Conservation (phyloP, 2,113 vertebrate species). For the Mionectes macconnelli region DNA sequence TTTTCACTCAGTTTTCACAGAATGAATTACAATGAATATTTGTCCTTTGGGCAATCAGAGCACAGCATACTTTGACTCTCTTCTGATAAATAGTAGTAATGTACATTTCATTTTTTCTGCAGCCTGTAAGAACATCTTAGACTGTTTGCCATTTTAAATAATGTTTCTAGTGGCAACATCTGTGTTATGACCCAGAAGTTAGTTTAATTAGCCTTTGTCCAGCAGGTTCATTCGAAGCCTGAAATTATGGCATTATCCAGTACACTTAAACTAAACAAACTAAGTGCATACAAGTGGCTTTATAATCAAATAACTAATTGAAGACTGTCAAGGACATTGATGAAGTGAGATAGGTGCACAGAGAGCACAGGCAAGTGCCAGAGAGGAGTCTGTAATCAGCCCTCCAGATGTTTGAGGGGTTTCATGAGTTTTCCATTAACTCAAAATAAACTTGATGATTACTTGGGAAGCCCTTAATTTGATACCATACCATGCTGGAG, state of each 20-base stretch:
- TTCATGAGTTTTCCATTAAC: not conserved
- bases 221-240: conserved; percentile 57
- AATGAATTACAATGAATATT: not conserved
- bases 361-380: not conserved
- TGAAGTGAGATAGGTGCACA: conserved; percentile 26
- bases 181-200: conserved; percentile 65
- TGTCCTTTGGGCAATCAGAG: not conserved
- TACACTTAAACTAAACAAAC: conserved; percentile 71
- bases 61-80: not conserved
- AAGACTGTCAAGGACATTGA: conserved; percentile 31
- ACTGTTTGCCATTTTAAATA: not conserved
- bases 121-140: not conserved
- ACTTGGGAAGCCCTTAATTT: not conserved
- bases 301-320: conserved; percentile 75
- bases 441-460: not conserved
- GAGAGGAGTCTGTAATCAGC: not conserved
- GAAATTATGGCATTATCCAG: conserved; percentile 59
- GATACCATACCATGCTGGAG: rapidly evolving
- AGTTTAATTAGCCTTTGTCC: conserved; percentile 67
- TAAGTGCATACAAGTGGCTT: conserved; percentile 60
- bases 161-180: not conserved
- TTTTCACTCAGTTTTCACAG: not conserved
- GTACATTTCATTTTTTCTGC: not conserved
- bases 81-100: not conserved
- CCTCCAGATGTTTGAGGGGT: not conserved